Base-by-base conservation (phyloP, 23 tunicate species). In the Clavelina lepadiformis region DNA sequence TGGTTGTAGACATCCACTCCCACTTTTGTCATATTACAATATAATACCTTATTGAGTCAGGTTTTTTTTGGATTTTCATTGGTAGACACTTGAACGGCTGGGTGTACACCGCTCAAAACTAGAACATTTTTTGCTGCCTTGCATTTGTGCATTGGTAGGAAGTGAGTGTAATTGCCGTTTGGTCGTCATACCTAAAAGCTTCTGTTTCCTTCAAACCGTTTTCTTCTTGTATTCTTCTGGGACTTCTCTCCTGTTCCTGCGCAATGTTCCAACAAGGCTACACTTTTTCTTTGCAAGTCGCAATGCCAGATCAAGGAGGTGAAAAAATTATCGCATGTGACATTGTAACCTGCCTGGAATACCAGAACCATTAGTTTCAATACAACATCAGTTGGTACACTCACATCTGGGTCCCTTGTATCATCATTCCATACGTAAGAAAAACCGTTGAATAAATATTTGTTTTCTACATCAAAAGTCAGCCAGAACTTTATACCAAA, bases 41-140 rank as follows among this genome's bases (percentile, higher is more conserved):
- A 37, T 33, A 35, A 35, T 37, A 63, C 51, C n/a, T n/a, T n/a
- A n/a, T n/a, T 37, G 51, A 37, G 38, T 63, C 69, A 8, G 69
- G 69, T 63, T 63, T 63, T 63, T n/a, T 63, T 63, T 35, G 69
- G 50, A 33, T 63, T 63, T 63, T 63, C 51, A 51, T 63, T 23
- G 51, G 49, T 41, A 15, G 15, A 41, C 49, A 41, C 15, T 15
- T 41, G 15, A 41, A 41, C 49, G 15, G 11, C 69, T 37, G n/a
- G 69, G 27, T 22, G 29, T 33, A 35, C 13, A 13, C 30, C 38
- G 69, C 50, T 63, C 69, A 63, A 63, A 63, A 63, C 69, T 63
- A 51, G 51, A 28, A 63, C 69, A 51, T 63, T 63, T 63, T 63
- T 35, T 35, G 51, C 51, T 8, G 15, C n/a, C n/a, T n/a, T n/a